phyloP scores from a whole-genome alignment of 2,888 invertebrate species.

The Xestobium rufovillosum region DNA sequence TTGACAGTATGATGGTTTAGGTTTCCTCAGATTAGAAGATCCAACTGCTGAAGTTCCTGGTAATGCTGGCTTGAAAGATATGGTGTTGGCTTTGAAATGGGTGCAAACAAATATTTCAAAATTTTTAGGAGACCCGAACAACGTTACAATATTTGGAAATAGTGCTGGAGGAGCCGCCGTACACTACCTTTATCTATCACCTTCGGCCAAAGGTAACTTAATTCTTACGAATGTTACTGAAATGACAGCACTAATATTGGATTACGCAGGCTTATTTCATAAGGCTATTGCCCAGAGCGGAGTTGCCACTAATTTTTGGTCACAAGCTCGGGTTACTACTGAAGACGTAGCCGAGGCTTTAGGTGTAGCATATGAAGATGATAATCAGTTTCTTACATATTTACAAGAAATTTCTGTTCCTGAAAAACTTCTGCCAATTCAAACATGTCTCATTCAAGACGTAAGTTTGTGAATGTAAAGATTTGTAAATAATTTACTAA shows the following conservation, averaged over 20 bases:
- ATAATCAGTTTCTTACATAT: constrained; percentile 29
- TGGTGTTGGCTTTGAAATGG: constrained; percentile 47
- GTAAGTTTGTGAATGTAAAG: too few relatives aligned
- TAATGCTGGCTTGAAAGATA: too few relatives aligned
- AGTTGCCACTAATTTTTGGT: constrained; percentile 30
- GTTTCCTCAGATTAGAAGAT: constrained; percentile 45
- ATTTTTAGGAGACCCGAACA: too few relatives aligned
- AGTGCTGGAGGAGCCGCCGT: constrained; percentile 47
- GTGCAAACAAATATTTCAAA: constrained; percentile 46
- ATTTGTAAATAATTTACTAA: too few relatives aligned
- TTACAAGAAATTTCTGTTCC: constrained; percentile 28
- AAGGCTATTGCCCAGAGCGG: constrained; percentile 36
- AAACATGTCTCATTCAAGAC: constrained; percentile 26
- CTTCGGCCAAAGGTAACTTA: constrained; percentile 40
- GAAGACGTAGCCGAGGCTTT: constrained; percentile 26
- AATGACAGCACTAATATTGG: not conserved
- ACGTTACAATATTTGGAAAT: constrained; percentile 48
- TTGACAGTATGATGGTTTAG: constrained; percentile 32
- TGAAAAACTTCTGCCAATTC: constrained; percentile 25
- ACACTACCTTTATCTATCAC: constrained; percentile 45
- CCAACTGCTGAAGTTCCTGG: constrained; percentile 44
- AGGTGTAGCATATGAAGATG: constrained; percentile 30
- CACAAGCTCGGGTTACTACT: constrained; percentile 28
- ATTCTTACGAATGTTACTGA: constrained; percentile 12
- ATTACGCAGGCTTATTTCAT: constrained; percentile 32